Evolutionary conservation across 1,140 invertebrate genomes (phyloP).

Genomic region (Adoxophyes honmai): DNA sequence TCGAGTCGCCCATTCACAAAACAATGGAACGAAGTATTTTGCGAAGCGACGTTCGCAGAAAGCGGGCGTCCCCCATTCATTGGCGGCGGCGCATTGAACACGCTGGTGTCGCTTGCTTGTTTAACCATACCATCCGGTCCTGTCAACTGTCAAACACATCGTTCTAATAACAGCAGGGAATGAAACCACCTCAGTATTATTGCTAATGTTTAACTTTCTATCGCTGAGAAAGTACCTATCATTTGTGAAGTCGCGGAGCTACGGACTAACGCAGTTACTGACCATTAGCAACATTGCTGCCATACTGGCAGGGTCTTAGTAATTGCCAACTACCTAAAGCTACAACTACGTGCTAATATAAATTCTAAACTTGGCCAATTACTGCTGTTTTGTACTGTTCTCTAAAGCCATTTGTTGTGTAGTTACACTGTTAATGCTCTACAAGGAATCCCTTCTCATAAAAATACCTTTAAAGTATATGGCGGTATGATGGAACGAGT

Average conservation of each 20-base stretch:
- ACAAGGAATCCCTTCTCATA: conserved; percentile 12
- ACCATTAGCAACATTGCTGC: conserved; percentile 42
- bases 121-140: conserved; percentile 52
- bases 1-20: conserved; percentile 24
- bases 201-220: conserved; percentile 63
- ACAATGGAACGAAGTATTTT: conserved; percentile 54
- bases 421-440: conserved; percentile 10
- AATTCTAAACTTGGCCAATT: conserved; percentile 8
- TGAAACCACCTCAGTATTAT: conserved; percentile 35
- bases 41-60: conserved; percentile 50
- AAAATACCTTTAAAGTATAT: conserved; percentile 10
- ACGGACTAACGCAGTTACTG: conserved; percentile 42
- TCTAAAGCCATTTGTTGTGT: conserved; percentile 8
- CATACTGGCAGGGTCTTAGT: conserved; percentile 21
- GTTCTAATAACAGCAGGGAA: conserved; percentile 56
- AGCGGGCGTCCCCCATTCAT: conserved; percentile 44
- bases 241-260: conserved; percentile 34
- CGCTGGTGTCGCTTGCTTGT: conserved; percentile 37
- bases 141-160: conserved; percentile 21
- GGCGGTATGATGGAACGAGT: conserved; percentile 6
- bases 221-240: conserved; percentile 57
- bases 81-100: conserved; percentile 27
- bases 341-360: not conserved
- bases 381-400: conserved; percentile 13
- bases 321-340: not conserved